phyloP scores from a whole-genome alignment of 2,888 invertebrate species.

The Nemoura dubitans region DNA sequence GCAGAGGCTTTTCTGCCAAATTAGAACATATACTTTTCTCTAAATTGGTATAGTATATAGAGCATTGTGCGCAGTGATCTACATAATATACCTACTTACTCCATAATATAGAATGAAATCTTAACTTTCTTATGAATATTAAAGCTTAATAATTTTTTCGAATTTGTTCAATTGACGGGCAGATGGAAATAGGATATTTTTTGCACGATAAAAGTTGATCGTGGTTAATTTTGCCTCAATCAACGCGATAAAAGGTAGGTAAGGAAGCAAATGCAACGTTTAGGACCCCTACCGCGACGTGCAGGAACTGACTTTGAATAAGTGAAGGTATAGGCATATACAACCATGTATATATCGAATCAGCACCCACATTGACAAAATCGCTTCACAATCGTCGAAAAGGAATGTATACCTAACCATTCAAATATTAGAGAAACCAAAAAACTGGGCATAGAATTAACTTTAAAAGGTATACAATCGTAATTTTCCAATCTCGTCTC shows the following conservation, averaged over 20 bases:
- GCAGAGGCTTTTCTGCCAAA: not conserved
- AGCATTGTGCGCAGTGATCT: too few species aligned
- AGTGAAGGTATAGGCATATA: not conserved
- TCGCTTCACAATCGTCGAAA: not conserved
- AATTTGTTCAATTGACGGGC: too few species aligned
- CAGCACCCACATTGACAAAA: conserved; percentile 17
- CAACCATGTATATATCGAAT: not conserved
- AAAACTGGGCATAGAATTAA: conserved; percentile 1
- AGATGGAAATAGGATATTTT: too few species aligned
- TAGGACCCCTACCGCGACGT: not conserved
- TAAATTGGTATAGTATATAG: not conserved
- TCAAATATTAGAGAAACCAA: conserved; percentile 22
- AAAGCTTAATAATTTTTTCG: too few species aligned
- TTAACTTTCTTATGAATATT: too few species aligned
- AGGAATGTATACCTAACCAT: not conserved
- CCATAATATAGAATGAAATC: too few species aligned
- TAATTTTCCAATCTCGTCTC: conserved; percentile 21
- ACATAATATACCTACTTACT: too few species aligned
- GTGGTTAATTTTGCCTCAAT: conserved; percentile 1
- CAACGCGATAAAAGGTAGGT: conserved; percentile 15
- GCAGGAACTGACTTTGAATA: too few species aligned
- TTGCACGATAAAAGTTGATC: too few species aligned
- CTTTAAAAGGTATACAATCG: conserved; percentile 21
- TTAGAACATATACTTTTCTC: conserved; percentile 7
- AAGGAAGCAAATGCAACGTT: not conserved